A percentile compares a stretch with the other conserved stretches of the same genome.
These are phyloP conservation scores for Hemicrepidius hirtus DNA, from an alignment of 2,888 invertebrate genomes.

Conservation along the genomic window DNA sequence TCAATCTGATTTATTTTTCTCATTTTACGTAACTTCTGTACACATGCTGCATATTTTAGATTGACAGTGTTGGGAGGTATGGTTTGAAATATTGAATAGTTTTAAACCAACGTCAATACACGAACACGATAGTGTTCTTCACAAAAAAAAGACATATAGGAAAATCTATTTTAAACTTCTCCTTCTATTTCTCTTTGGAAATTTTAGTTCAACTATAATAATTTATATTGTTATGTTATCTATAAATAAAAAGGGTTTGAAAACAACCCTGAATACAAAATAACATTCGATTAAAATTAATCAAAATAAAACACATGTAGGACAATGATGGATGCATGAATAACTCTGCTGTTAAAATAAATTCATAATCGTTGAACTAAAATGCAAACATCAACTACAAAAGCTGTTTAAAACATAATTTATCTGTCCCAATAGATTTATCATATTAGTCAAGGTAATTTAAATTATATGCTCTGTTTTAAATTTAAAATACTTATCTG, in stretches of 20 bases:
- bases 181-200: too few species aligned
- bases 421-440: constrained; percentile 27
- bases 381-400: constrained; percentile 24
- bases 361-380: constrained; percentile 2
- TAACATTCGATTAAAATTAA: constrained; percentile 16
- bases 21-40: too few species aligned
- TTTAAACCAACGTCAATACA: constrained; percentile 1
- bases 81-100: constrained; percentile 3
- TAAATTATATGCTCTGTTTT: constrained; percentile 7
- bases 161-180: too few species aligned
- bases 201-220: too few species aligned
- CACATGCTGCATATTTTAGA: neutral
- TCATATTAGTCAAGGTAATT: constrained; percentile 23
- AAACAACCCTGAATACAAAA: too few species aligned
- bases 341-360: constrained; percentile 23
- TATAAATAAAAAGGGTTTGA: too few species aligned
- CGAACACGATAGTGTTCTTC: neutral
- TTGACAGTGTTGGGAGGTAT: neutral
- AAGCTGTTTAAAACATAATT: constrained; percentile 29
- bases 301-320: neutral
- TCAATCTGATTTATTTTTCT: too few species aligned
- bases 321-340: constrained; percentile 16
- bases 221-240: too few species aligned
- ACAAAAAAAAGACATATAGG: neutral
- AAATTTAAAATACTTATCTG: constrained; percentile 16